phyloP scores from a whole-genome alignment of 2,888 invertebrate species.

The Eilema sororculum region DNA sequence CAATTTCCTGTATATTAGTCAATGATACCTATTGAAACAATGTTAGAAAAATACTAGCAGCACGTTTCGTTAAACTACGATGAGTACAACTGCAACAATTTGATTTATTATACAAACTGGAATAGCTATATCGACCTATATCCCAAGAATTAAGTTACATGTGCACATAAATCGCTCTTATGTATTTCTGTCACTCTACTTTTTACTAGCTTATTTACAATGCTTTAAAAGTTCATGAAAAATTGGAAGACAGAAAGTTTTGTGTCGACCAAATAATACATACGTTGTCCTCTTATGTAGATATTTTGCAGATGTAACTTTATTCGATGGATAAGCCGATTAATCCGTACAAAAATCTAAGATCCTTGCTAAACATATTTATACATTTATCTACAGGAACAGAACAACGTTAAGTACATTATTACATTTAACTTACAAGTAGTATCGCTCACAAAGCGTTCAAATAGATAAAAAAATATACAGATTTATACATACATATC shows the following conservation, averaged over 20 bases:
- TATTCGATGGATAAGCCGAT: not conserved
- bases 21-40: not conserved
- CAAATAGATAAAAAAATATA: constrained; percentile 15
- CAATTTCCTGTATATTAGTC: not conserved
- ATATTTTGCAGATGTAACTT: not conserved
- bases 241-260: too few species aligned
- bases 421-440: constrained; percentile 35
- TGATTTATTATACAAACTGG: constrained; percentile 1
- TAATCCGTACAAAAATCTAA: not conserved
- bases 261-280: too few species aligned
- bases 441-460: constrained; percentile 24
- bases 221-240: too few species aligned
- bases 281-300: not conserved
- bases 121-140: not conserved
- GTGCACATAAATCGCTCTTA: too few species aligned
- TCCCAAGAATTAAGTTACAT: too few species aligned
- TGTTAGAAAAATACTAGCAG: not conserved
- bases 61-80: not conserved
- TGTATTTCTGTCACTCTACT: too few species aligned
- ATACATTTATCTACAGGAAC: constrained; percentile 8
- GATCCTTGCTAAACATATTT: constrained; percentile 21
- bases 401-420: constrained; percentile 23
- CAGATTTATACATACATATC: constrained; percentile 5
- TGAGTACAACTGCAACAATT: not conserved
- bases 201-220: too few species aligned